These are phyloP conservation scores for Apocheima hispidaria DNA, from an alignment of 2,888 invertebrate species.

Conservation along the genomic window DNA sequence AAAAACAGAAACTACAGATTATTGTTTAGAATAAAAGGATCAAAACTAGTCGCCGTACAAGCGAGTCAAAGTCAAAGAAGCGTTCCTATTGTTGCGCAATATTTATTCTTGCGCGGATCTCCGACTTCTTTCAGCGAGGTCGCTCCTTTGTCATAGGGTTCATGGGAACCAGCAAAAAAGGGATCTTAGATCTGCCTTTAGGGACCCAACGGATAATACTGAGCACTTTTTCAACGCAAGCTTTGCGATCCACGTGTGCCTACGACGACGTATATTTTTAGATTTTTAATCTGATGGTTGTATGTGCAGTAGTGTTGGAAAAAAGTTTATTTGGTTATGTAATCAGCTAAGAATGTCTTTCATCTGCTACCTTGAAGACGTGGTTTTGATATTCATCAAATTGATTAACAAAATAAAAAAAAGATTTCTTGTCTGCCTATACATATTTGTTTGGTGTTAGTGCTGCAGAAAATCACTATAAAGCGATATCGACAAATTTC, in stretches of 20 bases:
- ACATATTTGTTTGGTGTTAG: too few relatives aligned
- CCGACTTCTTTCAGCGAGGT: constrained; percentile 79
- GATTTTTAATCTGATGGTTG: constrained; percentile 69
- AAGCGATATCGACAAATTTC: too few relatives aligned
- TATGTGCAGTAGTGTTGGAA: constrained; percentile 54
- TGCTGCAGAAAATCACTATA: too few relatives aligned
- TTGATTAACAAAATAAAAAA: neutral
- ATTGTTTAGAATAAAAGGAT: constrained; percentile 51
- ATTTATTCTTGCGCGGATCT: constrained; percentile 85
- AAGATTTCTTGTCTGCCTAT: neutral
- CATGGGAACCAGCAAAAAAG: constrained; percentile 85
- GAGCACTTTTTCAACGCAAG: constrained; percentile 77
- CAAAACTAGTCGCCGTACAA: constrained; percentile 54
- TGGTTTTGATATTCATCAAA: neutral
- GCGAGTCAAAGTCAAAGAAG: constrained; percentile 81
- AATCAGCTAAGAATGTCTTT: constrained; percentile 46
- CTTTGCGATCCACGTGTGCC: constrained; percentile 76
- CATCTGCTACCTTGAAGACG: neutral
- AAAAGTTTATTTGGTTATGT: constrained; percentile 50
- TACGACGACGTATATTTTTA: constrained; percentile 65
- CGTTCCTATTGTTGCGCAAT: constrained; percentile 82
- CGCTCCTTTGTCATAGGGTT: constrained; percentile 81
- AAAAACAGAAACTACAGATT: neutral
- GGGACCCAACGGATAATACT: constrained; percentile 76
- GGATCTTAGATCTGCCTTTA: constrained; percentile 65